Evolutionary conservation across 23 tunicate genomes (phyloP).

Genomic region (Ascidia mentula): DNA sequence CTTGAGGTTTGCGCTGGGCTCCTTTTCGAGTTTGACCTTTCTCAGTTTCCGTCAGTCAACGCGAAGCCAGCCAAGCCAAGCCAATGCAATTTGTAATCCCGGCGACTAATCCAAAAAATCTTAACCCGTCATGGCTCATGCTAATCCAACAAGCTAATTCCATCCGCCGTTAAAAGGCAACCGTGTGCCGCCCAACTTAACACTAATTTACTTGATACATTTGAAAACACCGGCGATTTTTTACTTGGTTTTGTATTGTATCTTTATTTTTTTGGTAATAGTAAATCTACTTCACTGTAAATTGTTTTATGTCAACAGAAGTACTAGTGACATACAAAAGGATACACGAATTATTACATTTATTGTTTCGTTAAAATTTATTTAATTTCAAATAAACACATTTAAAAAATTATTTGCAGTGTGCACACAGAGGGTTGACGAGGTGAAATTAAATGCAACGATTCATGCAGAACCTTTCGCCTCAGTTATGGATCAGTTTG

Average conservation of each 20-base stretch:
- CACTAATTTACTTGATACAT: too few relatives aligned
- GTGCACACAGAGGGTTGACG: conserved; percentile 24
- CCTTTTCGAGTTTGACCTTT: neutral
- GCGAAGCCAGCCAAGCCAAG: neutral
- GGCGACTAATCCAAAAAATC: conserved; percentile 3
- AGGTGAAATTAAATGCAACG: conserved; percentile 20
- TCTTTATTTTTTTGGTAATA: too few relatives aligned
- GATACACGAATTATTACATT: too few relatives aligned
- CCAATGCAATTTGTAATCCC: conserved; percentile 5
- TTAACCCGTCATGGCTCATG: neutral
- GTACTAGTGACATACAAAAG: too few relatives aligned
- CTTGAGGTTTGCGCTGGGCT: neutral
- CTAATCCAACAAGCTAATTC: conserved; percentile 12
- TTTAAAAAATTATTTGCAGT: too few relatives aligned
- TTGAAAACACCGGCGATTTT: too few relatives aligned
- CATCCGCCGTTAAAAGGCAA: neutral
- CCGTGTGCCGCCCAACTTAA: too few relatives aligned
- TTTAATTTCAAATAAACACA: too few relatives aligned
- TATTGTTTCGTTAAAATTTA: too few relatives aligned
- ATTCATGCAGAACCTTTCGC: conserved; percentile 35
- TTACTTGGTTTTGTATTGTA: too few relatives aligned
- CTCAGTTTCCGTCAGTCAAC: conserved; percentile 11
- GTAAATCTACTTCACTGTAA: too few relatives aligned
- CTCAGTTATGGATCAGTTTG: conserved; percentile 25
- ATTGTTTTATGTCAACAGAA: too few relatives aligned